Evolutionary conservation across 1,140 invertebrate species (phyloP).

Genomic region (Cyphomyrmex costatus): DNA sequence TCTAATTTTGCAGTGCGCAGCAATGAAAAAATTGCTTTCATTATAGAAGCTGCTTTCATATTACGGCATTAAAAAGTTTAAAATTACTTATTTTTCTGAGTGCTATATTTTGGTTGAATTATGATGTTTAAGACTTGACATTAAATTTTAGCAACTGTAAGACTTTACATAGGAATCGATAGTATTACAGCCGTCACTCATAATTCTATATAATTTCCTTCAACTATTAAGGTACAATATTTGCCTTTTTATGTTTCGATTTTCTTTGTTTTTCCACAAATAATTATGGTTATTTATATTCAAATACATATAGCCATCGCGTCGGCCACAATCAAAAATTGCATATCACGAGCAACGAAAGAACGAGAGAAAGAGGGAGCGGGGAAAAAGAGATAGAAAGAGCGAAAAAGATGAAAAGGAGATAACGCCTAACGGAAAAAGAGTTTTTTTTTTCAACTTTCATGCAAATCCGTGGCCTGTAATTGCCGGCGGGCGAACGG

Average conservation of each 20-base stretch:
- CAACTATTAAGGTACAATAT: not conserved
- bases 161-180: not conserved
- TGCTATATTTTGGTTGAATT: not conserved
- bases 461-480: conserved; percentile 69
- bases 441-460: conserved; percentile 67
- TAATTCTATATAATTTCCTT: not conserved
- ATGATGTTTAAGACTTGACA: not conserved
- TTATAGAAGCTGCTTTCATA: not conserved
- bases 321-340: conserved; percentile 47
- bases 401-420: conserved; percentile 11
- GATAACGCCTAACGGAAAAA: conserved; percentile 47
- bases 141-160: not conserved
- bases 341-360: not conserved
- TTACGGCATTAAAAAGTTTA: not conserved
- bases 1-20: not conserved
- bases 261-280: conserved; percentile 11
- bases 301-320: conserved; percentile 27
- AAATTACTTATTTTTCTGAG: not conserved
- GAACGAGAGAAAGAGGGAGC: not conserved
- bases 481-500: conserved; percentile 57
- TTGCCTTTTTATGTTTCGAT: not conserved
- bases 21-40: not conserved
- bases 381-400: not conserved
- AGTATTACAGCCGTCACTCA: not conserved
- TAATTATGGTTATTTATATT: conserved; percentile 67